These are phyloP conservation scores for Drosophila ustulata DNA, from an alignment of 2,888 invertebrate species.

Conservation along the genomic window DNA sequence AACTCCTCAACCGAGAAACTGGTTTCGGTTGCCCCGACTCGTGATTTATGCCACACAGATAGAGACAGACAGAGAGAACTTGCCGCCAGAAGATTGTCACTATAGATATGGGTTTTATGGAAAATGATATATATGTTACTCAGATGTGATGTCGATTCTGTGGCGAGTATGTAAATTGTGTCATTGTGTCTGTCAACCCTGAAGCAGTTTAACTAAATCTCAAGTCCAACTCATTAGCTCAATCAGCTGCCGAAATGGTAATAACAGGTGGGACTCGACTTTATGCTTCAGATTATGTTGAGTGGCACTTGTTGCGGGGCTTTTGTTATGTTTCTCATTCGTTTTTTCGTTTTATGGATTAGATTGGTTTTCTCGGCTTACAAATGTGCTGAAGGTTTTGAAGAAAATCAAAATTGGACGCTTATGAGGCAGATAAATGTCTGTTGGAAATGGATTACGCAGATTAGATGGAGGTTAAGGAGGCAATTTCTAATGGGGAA, in stretches of 20 bases:
- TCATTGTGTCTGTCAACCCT: constrained; percentile 29
- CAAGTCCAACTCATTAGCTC: constrained; percentile 44
- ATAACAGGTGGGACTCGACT: constrained; percentile 36
- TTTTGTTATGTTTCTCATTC: constrained; percentile 15
- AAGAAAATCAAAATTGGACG: constrained; percentile 4
- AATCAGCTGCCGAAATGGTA: constrained; percentile 17
- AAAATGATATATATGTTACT: constrained; percentile 62
- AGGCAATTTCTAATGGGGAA: neutral
- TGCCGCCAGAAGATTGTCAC: constrained; percentile 57
- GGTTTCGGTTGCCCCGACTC: constrained; percentile 38
- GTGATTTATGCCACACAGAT: constrained; percentile 67
- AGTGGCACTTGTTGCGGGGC: constrained; percentile 51
- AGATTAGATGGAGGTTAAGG: neutral
- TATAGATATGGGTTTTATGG: constrained; percentile 53
- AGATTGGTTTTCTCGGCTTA: constrained; percentile 41
- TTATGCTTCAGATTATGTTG: constrained; percentile 10
- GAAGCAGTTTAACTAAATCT: constrained; percentile 21
- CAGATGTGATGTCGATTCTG: constrained; percentile 58
- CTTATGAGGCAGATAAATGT: neutral
- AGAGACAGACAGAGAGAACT: constrained; percentile 14
- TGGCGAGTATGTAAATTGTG: constrained; percentile 60
- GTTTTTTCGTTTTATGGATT: neutral
- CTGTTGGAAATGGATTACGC: neutral
- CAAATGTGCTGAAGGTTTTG: constrained; percentile 33
- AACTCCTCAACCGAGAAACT: constrained; percentile 38